Percentiles rank a stretch among this genome's conserved stretches.
These are phyloP conservation scores for Omphaloscelis lunosa DNA, from an alignment of 2,888 invertebrate genomes.

Conservation along the genomic window DNA sequence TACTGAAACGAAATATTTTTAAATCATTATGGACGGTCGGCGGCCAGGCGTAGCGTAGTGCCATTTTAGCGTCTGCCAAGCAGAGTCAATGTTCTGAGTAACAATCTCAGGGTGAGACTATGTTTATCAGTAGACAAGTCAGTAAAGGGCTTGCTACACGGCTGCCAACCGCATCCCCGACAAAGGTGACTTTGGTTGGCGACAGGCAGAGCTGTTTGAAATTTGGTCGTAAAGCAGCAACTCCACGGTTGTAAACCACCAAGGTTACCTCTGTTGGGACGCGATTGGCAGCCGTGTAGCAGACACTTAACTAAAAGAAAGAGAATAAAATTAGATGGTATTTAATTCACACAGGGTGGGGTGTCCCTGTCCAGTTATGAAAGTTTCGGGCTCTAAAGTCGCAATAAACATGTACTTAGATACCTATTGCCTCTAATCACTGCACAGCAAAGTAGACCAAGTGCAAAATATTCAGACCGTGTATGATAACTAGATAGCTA, in stretches of 20 bases:
- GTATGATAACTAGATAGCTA: not conserved
- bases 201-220: too few relatives aligned
- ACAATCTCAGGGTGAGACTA: constrained; percentile 39
- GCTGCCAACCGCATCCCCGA: too few relatives aligned
- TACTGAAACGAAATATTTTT: constrained; percentile 20
- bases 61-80: constrained; percentile 43
- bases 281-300: too few relatives aligned
- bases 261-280: too few relatives aligned
- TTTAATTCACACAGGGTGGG: not conserved
- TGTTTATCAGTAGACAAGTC: constrained; percentile 20
- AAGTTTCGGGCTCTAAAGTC: too few relatives aligned
- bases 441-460: not conserved
- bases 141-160: too few relatives aligned
- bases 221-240: too few relatives aligned
- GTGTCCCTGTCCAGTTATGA: not conserved
- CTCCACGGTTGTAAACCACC: too few relatives aligned
- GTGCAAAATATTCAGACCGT: constrained; percentile 17
- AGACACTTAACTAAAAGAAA: not conserved
- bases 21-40: constrained; percentile 3
- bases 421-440: not conserved
- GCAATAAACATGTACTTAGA: not conserved
- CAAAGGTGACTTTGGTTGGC: too few relatives aligned
- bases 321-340: not conserved
- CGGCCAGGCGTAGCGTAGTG: constrained; percentile 8
- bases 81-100: constrained; percentile 28